Evolutionary conservation across 2,888 invertebrate genomes (phyloP), one percentile per base, ranked within the genome.

Genomic region (Cosmia pyralina): DNA sequence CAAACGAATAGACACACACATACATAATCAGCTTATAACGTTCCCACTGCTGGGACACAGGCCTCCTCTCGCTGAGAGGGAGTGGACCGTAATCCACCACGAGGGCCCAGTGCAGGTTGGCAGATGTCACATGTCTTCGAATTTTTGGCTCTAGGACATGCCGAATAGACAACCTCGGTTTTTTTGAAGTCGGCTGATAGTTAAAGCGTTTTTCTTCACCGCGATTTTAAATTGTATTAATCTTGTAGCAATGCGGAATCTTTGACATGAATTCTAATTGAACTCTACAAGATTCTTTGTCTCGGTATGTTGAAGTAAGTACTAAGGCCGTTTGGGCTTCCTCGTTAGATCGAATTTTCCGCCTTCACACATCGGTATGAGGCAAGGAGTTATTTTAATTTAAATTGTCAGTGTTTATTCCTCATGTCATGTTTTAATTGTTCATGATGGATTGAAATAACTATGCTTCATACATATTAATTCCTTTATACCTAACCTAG

Each of bases 301-400:
- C 70, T 82, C 58, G 64, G 71, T 74, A 77, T 82, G 81, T 74
- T 64, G 58, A 69, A 67, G 79, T 76, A 67, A 34, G 22, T 75
- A 76, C 60, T 75, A 82, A 88, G 89, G 86, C 65, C 88, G 67
- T 71, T 71, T 74, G 22, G 86, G 85, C 81, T 92, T 90, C 90
- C 89, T 90, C 75, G 79, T 90, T 84, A 73, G 75, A 75, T 77
- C 83, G 75, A 84, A 88, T 87, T 89, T 89, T 89, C 87, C 87
- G 87, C 85, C 80, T 88, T 75, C 64, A 41, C 70, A 70, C 62
- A 57, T 69, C 67, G 77, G 84, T 79, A 87, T 83, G 83, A 79
- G 80, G 82, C 82, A 71, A 75, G 57, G 60, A 79, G 71, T 76
- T 80, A 84, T 86, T 81, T 79, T 79, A 76, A 80, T 86, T 74